A percentile compares a stretch with the other conserved stretches of the same genome.
These are phyloP conservation scores for Gasteruption jaculator DNA, from an alignment of 2,888 invertebrate species.

Conservation along the genomic window DNA sequence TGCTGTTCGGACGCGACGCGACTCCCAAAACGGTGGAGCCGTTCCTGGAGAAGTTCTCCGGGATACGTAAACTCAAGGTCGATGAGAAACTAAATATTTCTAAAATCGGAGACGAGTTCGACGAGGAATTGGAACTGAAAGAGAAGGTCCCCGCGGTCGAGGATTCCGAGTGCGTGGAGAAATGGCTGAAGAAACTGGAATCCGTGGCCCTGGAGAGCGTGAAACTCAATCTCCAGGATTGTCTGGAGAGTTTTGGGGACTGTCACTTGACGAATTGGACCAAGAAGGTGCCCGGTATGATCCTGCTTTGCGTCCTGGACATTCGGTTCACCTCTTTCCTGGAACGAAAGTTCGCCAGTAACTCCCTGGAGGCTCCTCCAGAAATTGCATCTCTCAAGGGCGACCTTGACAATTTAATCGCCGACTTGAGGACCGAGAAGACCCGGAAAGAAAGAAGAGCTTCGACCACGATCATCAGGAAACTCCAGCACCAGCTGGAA, in stretches of 20 bases:
- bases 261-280: no score
- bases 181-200: conserved; percentile 64
- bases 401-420: no score
- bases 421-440: conserved; percentile 53
- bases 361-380: no score
- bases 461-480: conserved; percentile 55
- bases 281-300: background rate
- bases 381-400: no score
- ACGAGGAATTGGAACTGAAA: conserved; percentile 57
- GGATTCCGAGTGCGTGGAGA: conserved; percentile 60
- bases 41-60: conserved; percentile 68
- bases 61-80: conserved; percentile 57
- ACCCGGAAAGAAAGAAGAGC: conserved; percentile 55
- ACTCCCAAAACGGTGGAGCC: conserved; percentile 60
- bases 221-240: conserved; percentile 12
- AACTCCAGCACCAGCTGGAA: conserved; percentile 58
- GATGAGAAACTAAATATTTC: conserved; percentile 57
- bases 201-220: conserved; percentile 53
- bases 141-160: conserved; percentile 15
- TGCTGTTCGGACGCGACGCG: conserved; percentile 66
- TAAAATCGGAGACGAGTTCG: conserved; percentile 60
- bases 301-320: no score
- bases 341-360: no score
- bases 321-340: no score
- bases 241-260: background rate